These are phyloP conservation scores for Mus spretus DNA, from an alignment of 2,797 vertebrate genomes.

Conservation along the genomic window DNA sequence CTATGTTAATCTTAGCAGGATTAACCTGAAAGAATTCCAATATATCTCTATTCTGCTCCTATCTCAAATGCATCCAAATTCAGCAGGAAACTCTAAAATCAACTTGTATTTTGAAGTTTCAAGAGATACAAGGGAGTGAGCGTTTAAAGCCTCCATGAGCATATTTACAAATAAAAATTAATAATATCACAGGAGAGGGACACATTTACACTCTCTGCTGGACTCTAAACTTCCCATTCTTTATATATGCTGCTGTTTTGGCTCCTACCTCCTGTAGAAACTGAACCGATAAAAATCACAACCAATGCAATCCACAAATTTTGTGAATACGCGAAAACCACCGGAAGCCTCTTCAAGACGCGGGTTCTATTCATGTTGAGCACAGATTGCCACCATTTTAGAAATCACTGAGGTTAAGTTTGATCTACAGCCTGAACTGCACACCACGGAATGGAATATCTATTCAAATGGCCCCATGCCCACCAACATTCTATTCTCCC, in stretches of 20 bases:
- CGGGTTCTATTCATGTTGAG: neutral
- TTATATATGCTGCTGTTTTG: neutral
- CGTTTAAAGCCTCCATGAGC: neutral
- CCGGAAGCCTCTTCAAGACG: neutral
- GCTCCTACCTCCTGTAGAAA: too few relatives aligned
- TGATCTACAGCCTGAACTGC: neutral
- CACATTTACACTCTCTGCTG: neutral
- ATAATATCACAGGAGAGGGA: neutral
- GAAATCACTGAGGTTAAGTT: neutral
- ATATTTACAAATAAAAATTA: neutral
- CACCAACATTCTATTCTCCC: neutral
- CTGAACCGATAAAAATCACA: slow-evolving; percentile 10
- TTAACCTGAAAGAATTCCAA: slow-evolving; percentile 18
- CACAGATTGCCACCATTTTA: neutral
- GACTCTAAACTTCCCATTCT: neutral
- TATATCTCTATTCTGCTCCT: neutral
- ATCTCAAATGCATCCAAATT: neutral
- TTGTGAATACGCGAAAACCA: neutral
- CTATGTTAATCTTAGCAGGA: neutral
- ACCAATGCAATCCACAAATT: neutral
- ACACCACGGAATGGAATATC: neutral
- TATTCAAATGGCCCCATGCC: neutral
- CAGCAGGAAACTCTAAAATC: slow-evolving; percentile 3
- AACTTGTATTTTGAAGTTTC: neutral
- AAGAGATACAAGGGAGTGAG: neutral